Percentiles rank a stretch among this genome's conserved stretches.
Conservation (phyloP, 2,113 vertebrate genomes). For the Pygathrix nemaeus region DNA sequence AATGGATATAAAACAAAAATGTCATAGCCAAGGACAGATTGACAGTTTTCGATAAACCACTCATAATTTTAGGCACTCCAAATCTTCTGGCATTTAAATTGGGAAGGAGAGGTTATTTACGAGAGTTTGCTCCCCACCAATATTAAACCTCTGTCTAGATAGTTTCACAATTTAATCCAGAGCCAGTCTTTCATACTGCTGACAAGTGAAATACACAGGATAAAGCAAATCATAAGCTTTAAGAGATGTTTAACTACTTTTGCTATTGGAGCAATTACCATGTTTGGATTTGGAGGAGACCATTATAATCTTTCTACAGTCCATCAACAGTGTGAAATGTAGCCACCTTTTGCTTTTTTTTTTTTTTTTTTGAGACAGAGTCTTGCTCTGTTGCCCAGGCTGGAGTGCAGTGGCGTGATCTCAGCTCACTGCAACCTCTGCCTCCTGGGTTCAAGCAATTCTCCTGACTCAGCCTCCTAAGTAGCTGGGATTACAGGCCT, state of each 20-base stretch:
- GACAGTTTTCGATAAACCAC: not conserved
- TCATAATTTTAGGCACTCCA: not conserved
- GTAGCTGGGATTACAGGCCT: too few relatives aligned
- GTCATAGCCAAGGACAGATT: not conserved
- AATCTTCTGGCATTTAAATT: conserved; percentile 29
- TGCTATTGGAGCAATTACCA: not conserved
- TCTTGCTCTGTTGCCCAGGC: too few relatives aligned
- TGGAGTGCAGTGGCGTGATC: too few relatives aligned
- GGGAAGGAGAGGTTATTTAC: not conserved
- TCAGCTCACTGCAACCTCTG: too few relatives aligned
- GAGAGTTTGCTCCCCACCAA: not conserved
- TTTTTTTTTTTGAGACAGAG: too few relatives aligned
- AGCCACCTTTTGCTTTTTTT: not conserved
- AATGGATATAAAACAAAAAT: conserved; percentile 16
- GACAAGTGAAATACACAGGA: not conserved
- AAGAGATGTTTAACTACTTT: conserved; percentile 23
- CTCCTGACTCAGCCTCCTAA: too few relatives aligned
- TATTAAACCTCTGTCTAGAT: not conserved
- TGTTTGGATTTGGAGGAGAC: conserved; percentile 27
- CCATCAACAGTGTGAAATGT: not conserved
- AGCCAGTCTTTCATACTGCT: conserved; percentile 23
- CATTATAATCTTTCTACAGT: not conserved
- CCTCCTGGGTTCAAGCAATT: too few relatives aligned
- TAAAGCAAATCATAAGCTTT: not conserved
- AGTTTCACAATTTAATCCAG: conserved; percentile 17